A percentile compares a stretch with the other conserved stretches of the same genome.
phyloP scores from a whole-genome alignment of 2,113 vertebrate species.

The Mugil cephalus region DNA sequence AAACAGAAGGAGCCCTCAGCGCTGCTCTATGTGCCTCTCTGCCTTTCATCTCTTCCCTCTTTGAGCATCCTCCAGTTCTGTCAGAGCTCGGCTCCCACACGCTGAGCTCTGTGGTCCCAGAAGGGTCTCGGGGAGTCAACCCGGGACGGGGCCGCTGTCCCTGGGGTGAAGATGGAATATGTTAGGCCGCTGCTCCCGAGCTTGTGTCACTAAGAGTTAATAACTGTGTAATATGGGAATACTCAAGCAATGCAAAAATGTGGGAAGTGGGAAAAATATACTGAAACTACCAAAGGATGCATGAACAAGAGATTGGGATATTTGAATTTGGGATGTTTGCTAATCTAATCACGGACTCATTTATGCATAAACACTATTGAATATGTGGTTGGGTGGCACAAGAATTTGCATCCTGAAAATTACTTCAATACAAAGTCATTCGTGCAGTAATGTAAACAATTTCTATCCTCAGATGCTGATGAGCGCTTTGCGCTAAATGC shows the following conservation, averaged over 20 bases:
- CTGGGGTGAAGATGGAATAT: conserved; percentile 9
- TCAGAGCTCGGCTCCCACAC: conserved; percentile 32
- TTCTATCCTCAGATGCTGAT: too few relatives aligned
- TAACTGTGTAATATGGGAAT: background rate
- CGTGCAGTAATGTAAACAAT: too few relatives aligned
- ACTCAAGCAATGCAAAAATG: background rate
- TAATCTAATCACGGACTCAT: background rate
- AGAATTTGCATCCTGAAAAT: too few relatives aligned
- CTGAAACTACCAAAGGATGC: background rate
- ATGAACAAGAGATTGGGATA: background rate
- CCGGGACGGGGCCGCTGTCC: conserved; percentile 50
- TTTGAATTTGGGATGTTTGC: background rate
- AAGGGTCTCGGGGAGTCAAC: conserved; percentile 47
- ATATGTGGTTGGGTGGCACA: too few relatives aligned
- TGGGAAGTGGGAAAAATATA: conserved; percentile 4
- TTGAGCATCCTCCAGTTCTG: conserved; percentile 65
- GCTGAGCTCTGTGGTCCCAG: conserved; percentile 27
- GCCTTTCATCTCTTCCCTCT: conserved; percentile 69
- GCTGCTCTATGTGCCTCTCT: conserved; percentile 18
- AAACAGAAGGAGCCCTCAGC: conserved; percentile 48
- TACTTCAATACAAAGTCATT: too few relatives aligned
- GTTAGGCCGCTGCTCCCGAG: conserved; percentile 18
- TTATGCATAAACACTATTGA: too few relatives aligned
- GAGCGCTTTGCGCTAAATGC: too few relatives aligned
- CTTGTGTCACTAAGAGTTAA: conserved; percentile 10